These are phyloP conservation scores for Plagodis pulveraria DNA, from an alignment of 2,888 invertebrate genomes.

Conservation along the genomic window DNA sequence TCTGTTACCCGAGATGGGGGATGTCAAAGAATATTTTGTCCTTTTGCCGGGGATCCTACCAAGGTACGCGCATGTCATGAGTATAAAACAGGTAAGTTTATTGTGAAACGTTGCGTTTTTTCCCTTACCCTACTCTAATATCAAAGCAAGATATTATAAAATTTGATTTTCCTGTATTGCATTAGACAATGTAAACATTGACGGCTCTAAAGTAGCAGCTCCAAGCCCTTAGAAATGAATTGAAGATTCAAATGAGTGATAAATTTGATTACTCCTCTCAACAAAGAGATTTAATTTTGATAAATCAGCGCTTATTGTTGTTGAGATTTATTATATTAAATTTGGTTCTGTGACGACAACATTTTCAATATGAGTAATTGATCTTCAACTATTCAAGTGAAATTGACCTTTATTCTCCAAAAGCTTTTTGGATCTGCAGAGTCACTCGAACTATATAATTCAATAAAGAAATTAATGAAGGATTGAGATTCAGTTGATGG, in stretches of 20 bases:
- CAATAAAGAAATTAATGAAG: too few relatives aligned
- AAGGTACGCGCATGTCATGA: slow-evolving; percentile 8
- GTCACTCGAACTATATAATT: too few relatives aligned
- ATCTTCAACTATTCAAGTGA: slow-evolving; percentile 34
- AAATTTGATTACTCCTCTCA: slow-evolving; percentile 78
- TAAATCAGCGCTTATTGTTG: slow-evolving; percentile 80
- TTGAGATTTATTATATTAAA: slow-evolving; percentile 63
- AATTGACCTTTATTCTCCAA: background rate
- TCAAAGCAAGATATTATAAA: slow-evolving; percentile 17
- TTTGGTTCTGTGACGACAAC: slow-evolving; percentile 54
- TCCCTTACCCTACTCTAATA: slow-evolving; percentile 5
- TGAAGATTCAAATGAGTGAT: slow-evolving; percentile 79
- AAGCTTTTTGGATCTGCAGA: too few relatives aligned
- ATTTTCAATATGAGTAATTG: slow-evolving; percentile 45
- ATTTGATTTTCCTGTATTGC: slow-evolving; percentile 23
- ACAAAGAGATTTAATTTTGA: slow-evolving; percentile 83
- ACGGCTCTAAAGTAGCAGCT: slow-evolving; percentile 14
- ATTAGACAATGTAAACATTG: slow-evolving; percentile 25
- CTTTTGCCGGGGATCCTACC: slow-evolving; percentile 9
- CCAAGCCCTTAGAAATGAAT: slow-evolving; percentile 67
- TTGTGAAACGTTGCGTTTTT: background rate
- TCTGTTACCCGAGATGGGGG: slow-evolving; percentile 73
- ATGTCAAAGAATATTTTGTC: slow-evolving; percentile 67
- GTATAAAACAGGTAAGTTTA: slow-evolving; percentile 31
- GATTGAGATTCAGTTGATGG: too few relatives aligned